Percentiles rank a stretch among this genome's conserved stretches.
Conservation (phyloP, 2,888 invertebrate species). For the Macaria notata region DNA sequence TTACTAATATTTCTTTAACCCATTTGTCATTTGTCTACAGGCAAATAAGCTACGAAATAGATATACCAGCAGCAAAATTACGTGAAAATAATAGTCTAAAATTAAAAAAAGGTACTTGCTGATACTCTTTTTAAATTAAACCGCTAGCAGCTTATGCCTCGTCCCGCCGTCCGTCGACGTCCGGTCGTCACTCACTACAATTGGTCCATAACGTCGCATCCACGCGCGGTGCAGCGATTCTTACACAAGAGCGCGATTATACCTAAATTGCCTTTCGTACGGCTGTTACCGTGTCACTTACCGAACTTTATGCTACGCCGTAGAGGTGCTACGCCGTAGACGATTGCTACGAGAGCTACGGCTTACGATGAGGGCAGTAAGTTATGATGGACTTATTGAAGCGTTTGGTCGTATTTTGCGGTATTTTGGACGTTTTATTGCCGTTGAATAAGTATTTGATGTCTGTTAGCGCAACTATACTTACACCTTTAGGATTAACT, state of each 20-base stretch:
- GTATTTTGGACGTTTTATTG: too few relatives aligned
- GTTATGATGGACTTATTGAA: not conserved
- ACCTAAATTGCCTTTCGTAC: constrained; percentile 63
- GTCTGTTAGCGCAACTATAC: too few relatives aligned
- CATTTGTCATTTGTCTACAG: too few relatives aligned
- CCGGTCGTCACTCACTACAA: constrained; percentile 75
- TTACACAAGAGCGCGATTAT: constrained; percentile 68
- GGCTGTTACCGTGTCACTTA: constrained; percentile 44
- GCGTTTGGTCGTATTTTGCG: too few relatives aligned
- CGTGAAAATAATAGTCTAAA: too few relatives aligned
- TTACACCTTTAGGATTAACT: too few relatives aligned
- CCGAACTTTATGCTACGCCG: constrained; percentile 24
- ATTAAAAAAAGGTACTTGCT: too few relatives aligned
- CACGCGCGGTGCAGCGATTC: constrained; percentile 73
- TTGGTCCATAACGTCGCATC: constrained; percentile 73
- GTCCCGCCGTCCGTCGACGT: constrained; percentile 37
- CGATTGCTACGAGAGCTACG: not conserved
- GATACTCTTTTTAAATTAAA: too few relatives aligned
- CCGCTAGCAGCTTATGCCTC: constrained; percentile 29
- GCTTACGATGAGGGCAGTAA: not conserved
- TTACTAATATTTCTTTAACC: too few relatives aligned
- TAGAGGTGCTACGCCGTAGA: constrained; percentile 16
- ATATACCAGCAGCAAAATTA: too few relatives aligned
- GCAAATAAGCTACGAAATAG: too few relatives aligned
- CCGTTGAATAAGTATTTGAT: too few relatives aligned